Conservation (phyloP, 2,113 vertebrate species). For the Petrocephalus microphthalmus region DNA sequence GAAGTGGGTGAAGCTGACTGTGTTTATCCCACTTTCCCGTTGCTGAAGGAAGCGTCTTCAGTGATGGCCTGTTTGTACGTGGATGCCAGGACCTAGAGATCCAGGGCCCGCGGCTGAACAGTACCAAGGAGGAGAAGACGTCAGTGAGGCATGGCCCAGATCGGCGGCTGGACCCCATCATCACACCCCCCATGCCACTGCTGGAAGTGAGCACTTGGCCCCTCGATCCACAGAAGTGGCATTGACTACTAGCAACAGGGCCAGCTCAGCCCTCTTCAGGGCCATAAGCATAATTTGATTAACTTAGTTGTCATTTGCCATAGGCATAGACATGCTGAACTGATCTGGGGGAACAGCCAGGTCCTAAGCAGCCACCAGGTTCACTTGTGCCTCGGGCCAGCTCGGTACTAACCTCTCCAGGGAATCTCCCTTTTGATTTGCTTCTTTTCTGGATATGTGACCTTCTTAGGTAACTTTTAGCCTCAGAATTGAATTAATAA, state of each 20-base stretch:
- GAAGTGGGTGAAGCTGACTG: neutral
- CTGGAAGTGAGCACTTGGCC: constrained; percentile 69
- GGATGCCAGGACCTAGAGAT: constrained; percentile 92
- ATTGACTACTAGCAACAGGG: neutral
- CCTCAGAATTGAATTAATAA: neutral
- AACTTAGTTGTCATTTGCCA: neutral
- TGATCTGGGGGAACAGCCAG: neutral
- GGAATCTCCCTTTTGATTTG: neutral
- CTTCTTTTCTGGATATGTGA: neutral
- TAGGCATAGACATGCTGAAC: neutral
- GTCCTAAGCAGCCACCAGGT: neutral
- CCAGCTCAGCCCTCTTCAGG: neutral
- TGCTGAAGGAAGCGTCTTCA: constrained; percentile 58
- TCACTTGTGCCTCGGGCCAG: neutral
- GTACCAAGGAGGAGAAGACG: constrained; percentile 95
- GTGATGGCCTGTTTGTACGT: constrained; percentile 70
- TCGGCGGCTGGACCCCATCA: constrained; percentile 81
- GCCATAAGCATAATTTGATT: neutral
- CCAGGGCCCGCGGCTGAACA: constrained; percentile 86
- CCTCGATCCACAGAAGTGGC: neutral
- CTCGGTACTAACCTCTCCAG: neutral
- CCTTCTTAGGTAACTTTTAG: neutral
- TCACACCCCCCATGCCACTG: constrained; percentile 87
- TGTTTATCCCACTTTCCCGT: neutral
- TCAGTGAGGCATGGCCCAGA: constrained; percentile 82